Base-by-base conservation (phyloP, 1,140 invertebrate genomes). In the Heterodera schachtii region DNA sequence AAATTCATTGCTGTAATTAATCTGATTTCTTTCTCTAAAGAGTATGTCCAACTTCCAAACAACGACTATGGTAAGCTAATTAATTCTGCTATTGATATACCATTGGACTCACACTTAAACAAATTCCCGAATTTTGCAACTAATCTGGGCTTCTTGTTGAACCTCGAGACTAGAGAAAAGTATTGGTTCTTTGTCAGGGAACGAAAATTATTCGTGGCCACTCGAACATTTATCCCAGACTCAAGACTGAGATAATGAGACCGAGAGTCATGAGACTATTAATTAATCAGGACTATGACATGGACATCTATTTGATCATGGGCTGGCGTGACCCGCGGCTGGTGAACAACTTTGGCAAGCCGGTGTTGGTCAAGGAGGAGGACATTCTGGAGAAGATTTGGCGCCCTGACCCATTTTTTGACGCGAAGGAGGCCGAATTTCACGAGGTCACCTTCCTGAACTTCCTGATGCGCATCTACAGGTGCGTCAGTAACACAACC, bases 391-490 rank as follows among this genome's bases (percentile, higher is more conserved):
- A 87, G 60, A 85, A 88, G 76, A 84, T 88, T 43, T 88, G 86
- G 87, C 46, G 82, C 5, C 81, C 81, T 13, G 85, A 85, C 69
- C 83, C 75, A 3, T 94, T 93, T 87, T 93, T 94, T 84, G 94
- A 94, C 87, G 93, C 93, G 44, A 94, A 93, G 89, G 91, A 92
- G 80, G 93, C 92, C 0, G 92, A 92, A 83, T 93, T 93, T 85
- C 93, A 93, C 87, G 92, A 92, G 83, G 93, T 93, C 41, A 93
- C 92, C 0, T 93, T 94, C 13, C 93, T 93, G 6, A 94, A 94
- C 87, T 93, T 93, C 57, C 88, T 94, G 7, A 92, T 94, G 83
- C 89, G 93, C 77, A 92, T 94, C 43, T 92, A 92, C 84, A 91
- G 91, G 92, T 81, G 93, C 93, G 6, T 89, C 92, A 73, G 92